Percentiles rank a stretch among this genome's conserved stretches.
Conservation (phyloP, 2,797 vertebrate species). For the Oophaga sylvatica region DNA sequence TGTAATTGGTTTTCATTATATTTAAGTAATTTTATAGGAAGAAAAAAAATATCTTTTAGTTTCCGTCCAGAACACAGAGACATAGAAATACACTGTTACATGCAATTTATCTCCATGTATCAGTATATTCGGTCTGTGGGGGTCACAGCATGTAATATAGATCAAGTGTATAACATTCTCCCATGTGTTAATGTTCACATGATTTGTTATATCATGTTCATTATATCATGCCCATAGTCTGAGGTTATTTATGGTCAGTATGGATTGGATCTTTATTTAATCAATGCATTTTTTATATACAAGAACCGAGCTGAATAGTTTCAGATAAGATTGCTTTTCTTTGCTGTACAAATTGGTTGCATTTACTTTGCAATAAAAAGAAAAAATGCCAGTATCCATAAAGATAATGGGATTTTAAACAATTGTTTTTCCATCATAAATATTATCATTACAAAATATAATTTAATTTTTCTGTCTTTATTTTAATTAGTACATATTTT, state of each 20-base stretch:
- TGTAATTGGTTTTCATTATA: no score
- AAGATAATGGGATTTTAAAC: slow-evolving; percentile 12
- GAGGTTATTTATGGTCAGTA: not conserved
- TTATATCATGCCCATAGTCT: no score
- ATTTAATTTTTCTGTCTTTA: not conserved
- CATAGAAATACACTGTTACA: no score
- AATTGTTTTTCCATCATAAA: not conserved
- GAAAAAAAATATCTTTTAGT: no score
- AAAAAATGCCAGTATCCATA: slow-evolving; percentile 11
- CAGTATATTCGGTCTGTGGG: no score
- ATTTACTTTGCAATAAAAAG: slow-evolving; percentile 16
- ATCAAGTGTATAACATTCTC: no score
- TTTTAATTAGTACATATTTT: slow-evolving; percentile 9
- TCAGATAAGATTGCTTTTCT: not conserved
- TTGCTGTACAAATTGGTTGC: not conserved
- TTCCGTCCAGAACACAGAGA: no score
- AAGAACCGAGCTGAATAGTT: not conserved
- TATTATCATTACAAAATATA: not conserved
- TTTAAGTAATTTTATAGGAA: no score
- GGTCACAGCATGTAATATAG: no score
- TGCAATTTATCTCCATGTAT: no score
- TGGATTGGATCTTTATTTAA: not conserved
- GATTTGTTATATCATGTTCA: no score
- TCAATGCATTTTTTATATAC: slow-evolving; percentile 16
- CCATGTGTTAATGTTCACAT: no score